Conservation (phyloP, 2,888 invertebrate genomes). For the Rhimphoctona megacephalus region DNA sequence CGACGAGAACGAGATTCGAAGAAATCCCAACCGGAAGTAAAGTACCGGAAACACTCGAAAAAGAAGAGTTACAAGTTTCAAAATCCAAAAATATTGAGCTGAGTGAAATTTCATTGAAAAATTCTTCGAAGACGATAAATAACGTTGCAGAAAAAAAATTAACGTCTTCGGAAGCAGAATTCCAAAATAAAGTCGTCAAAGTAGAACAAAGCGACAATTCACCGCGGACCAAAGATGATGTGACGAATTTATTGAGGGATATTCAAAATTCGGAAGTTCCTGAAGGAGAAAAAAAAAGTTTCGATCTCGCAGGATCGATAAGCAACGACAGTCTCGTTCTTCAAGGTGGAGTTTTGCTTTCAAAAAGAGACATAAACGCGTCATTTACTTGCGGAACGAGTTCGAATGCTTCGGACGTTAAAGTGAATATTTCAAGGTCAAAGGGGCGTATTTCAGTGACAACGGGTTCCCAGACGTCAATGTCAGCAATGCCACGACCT, state of each 20-base stretch:
- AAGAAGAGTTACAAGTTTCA: background rate
- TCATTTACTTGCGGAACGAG: background rate
- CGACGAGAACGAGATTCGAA: background rate
- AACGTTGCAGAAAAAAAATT: background rate
- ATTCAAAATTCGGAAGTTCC: background rate
- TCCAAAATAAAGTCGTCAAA: background rate
- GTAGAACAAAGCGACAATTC: slow-evolving; percentile 46
- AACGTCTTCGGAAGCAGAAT: background rate
- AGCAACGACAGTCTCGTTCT: slow-evolving; percentile 82
- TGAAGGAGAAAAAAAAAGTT: slow-evolving; percentile 56
- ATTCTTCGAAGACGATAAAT: background rate
- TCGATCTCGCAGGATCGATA: slow-evolving; percentile 70
- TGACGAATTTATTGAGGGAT: background rate
- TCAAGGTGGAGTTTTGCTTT: slow-evolving; percentile 79
- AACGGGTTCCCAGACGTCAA: slow-evolving; percentile 71
- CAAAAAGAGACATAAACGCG: slow-evolving; percentile 73
- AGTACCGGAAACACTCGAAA: background rate
- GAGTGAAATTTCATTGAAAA: background rate
- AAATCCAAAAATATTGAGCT: background rate
- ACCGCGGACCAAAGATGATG: slow-evolving; percentile 49
- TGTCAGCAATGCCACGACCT: slow-evolving; percentile 85
- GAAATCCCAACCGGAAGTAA: slow-evolving; percentile 9
- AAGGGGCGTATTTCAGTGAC: slow-evolving; percentile 56
- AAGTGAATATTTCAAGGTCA: slow-evolving; percentile 43
- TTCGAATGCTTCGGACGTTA: slow-evolving; percentile 1